phyloP scores from a whole-genome alignment of 2,797 vertebrate species.

The Threskiornis aethiopicus region DNA sequence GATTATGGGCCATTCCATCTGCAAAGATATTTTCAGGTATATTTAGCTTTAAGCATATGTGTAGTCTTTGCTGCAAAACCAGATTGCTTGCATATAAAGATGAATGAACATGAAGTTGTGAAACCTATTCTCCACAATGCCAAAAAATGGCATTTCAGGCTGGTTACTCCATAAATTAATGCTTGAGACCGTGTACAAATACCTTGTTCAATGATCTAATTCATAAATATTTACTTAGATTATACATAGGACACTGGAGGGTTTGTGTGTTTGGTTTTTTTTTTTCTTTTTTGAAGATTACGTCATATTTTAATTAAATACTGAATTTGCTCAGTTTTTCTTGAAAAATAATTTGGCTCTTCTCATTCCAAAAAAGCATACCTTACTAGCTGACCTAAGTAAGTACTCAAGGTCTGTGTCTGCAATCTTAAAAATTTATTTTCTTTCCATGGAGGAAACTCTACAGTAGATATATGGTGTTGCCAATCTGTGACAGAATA shows the following conservation, averaged over 20 bases:
- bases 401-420: background rate
- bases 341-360: background rate
- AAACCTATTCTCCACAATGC: background rate
- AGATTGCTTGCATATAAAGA: background rate
- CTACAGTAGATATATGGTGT: background rate
- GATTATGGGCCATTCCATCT: background rate
- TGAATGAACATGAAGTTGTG: background rate
- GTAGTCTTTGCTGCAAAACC: background rate
- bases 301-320: background rate
- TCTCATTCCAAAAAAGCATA: fast-evolving
- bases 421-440: background rate
- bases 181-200: background rate
- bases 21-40: background rate
- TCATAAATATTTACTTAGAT: background rate
- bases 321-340: background rate
- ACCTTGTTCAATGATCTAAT: background rate
- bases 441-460: background rate
- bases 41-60: background rate
- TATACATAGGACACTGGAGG: background rate
- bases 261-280: too few relatives aligned
- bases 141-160: background rate
- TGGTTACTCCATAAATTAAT: background rate
- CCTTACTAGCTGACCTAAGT: background rate
- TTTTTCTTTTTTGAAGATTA: background rate
- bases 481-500: background rate